Base-by-base conservation (phyloP, 2,888 invertebrate species). In the Cheilosia soror region DNA sequence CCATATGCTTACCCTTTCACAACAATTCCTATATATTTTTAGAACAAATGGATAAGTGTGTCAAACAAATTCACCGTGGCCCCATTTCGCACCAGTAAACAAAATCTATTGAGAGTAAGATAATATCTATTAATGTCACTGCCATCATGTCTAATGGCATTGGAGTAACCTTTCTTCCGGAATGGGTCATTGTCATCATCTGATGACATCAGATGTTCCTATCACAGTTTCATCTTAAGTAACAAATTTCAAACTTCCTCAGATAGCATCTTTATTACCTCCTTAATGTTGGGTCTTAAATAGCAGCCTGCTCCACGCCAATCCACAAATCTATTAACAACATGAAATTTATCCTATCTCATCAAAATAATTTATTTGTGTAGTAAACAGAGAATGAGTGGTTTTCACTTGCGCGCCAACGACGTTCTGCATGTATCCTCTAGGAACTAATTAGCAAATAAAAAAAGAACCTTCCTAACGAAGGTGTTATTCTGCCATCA, bases 381-480 rank as follows among this genome's bases (percentile, higher is more conserved):
- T 31, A 62, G 62, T 72, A 51, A 72, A 51, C 72, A 62, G 60
- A 72, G 51, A 60, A 72, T 62, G 72, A 72, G 31, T 33, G 44
- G 44, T n/a, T 55, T 33, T 55, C 33, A 33, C 44, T 55, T 44
- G 29, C 11, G 33, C 33, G 55, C 2, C 33, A n/a, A 72, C 51
- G 33, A 62, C 51, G 20, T 51, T 40, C 27, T 5, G 29, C 37
- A 13, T 13, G 49, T 72, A 44, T 25, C 42, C 25, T 53, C 15
- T n/a, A 20, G 51, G 7, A 42, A 25, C 33, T 55, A 62, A 62
- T 72, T 72, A 27, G 68, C 15, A 58, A 0, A 4, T 20, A 5
- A 9, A 58, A 49, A 20, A 20, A 20, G 20, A 40, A 42, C 20
- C 51, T 40, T n/a, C n/a, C 15, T 4, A 58, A 25, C 5, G n/a